These are phyloP conservation scores for Eurois occulta DNA, from an alignment of 2,888 invertebrate species.

Conservation along the genomic window DNA sequence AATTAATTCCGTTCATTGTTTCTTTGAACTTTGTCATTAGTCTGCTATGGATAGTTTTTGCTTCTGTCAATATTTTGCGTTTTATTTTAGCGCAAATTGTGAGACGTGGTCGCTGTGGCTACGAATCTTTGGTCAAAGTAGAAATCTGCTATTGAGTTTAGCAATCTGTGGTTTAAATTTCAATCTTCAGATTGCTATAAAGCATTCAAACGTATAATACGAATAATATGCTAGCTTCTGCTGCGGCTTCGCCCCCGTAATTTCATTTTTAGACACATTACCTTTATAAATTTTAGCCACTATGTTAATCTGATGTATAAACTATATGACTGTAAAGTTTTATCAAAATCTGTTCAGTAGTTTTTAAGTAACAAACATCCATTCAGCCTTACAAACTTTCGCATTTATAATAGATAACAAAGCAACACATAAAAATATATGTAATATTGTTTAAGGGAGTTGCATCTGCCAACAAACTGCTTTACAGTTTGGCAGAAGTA, in stretches of 20 bases:
- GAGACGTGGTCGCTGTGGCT: neutral
- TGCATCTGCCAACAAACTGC: too few species aligned
- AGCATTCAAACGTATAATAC: neutral
- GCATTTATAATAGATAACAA: neutral
- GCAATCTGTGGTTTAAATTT: neutral
- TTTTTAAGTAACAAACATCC: neutral
- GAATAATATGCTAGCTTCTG: neutral
- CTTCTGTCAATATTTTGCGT: conserved; percentile 32
- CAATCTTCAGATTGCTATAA: neutral
- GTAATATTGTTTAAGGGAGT: too few species aligned
- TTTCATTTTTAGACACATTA: neutral
- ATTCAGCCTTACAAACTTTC: neutral
- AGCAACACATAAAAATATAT: too few species aligned
- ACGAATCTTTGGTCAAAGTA: neutral
- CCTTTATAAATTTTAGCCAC: neutral
- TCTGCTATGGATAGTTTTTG: conserved; percentile 29
- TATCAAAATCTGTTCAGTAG: neutral
- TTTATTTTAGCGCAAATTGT: neutral
- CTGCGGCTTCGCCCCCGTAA: neutral
- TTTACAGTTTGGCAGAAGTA: too few species aligned
- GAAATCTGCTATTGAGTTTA: neutral
- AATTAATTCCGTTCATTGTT: conserved; percentile 67
- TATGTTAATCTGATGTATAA: neutral
- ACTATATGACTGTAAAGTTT: neutral
- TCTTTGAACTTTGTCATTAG: conserved; percentile 64